Evolutionary conservation across 2,113 vertebrate genomes (phyloP), one percentile per base, ranked within the genome.

Genomic region (Scartelaos histophorus): DNA sequence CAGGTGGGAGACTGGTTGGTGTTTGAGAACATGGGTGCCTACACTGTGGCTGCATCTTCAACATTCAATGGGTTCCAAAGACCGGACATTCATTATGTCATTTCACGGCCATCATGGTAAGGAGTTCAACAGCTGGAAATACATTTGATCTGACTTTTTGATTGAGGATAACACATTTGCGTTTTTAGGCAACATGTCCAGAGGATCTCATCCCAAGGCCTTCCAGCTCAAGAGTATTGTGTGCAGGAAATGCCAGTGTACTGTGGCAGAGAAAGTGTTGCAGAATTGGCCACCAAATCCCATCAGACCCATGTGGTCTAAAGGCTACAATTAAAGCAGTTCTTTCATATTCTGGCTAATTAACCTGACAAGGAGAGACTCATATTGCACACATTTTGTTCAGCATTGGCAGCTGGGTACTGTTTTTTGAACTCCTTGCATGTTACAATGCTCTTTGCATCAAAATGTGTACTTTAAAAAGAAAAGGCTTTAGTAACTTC

Each of bases 1-100:
- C 96, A 98, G 1, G 94, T 98, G 56, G 97, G 97, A 0, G 98
- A 99, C 65, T 98, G 97, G 98, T 91, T 99, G 92, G 88, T 99
- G 2, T 99, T 98, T 89, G 96, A 98, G 53, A 97, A 98, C 90
- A 99, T 98, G 98, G 98, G 98, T 0, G 98, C 98, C 51, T 99
- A 99, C 79, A 99, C 97, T 0, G 95, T 99, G 13, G 96, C 97
- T 0, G 97, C 97, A 1, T 92, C 97, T 34, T 99, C 98, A n/a
- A 99, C 96, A 22, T 99, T 99, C 90, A 99, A 99, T 1, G 97
- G 98, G 17, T 99, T 99, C 89, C 96, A 98, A 90, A 95, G 94
- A 71, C 97, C 97, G 0, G 92, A 96, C 49, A 95, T 98, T 68
- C 72, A 95, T 75, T 96, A 98, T 1, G 95, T 98, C 66, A 96